Percentiles rank a stretch among this genome's conserved stretches.
phyloP scores from a whole-genome alignment of 2,888 invertebrate species.

The Baronia brevicornis region DNA sequence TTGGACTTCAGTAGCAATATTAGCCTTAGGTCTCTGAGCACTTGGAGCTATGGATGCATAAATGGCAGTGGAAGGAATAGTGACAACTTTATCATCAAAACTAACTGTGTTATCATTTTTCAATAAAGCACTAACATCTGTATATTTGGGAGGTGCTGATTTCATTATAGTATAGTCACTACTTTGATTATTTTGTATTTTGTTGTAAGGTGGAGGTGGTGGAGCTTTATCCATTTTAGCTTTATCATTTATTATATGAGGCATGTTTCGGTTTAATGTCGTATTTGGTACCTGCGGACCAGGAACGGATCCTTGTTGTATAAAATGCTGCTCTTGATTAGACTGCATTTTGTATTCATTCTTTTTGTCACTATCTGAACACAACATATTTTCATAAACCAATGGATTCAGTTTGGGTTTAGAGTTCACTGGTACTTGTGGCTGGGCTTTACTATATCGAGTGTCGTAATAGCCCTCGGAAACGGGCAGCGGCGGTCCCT shows the following conservation, averaged over 20 bases:
- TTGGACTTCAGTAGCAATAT: conserved; percentile 74
- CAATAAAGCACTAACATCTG: conserved; percentile 58
- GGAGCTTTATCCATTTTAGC: conserved; percentile 70
- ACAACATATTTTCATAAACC: conserved; percentile 70
- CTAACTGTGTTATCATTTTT: conserved; percentile 52
- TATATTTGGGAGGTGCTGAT: conserved; percentile 66
- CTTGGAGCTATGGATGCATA: conserved; percentile 73
- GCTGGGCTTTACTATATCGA: conserved; percentile 85
- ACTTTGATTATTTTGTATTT: conserved; percentile 46
- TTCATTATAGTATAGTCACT: conserved; percentile 70
- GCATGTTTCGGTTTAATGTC: conserved; percentile 42
- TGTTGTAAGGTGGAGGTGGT: conserved; percentile 63
- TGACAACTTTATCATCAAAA: conserved; percentile 62
- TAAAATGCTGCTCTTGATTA: conserved; percentile 51
- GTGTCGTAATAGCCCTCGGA: conserved; percentile 70
- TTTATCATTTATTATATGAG: conserved; percentile 57
- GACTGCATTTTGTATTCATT: conserved; percentile 49
- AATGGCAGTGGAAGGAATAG: conserved; percentile 67
- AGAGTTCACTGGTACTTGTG: conserved; percentile 82
- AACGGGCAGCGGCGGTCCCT: conserved; percentile 57
- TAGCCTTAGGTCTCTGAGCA: conserved; percentile 71
- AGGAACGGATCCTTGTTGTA: conserved; percentile 59
- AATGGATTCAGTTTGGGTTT: conserved; percentile 54
- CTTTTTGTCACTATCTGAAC: conserved; percentile 59
- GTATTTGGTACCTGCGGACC: conserved; percentile 63